Percentiles rank a stretch among this genome's conserved stretches.
Conservation (phyloP, 2,888 invertebrate species). For the Mantis religiosa region DNA sequence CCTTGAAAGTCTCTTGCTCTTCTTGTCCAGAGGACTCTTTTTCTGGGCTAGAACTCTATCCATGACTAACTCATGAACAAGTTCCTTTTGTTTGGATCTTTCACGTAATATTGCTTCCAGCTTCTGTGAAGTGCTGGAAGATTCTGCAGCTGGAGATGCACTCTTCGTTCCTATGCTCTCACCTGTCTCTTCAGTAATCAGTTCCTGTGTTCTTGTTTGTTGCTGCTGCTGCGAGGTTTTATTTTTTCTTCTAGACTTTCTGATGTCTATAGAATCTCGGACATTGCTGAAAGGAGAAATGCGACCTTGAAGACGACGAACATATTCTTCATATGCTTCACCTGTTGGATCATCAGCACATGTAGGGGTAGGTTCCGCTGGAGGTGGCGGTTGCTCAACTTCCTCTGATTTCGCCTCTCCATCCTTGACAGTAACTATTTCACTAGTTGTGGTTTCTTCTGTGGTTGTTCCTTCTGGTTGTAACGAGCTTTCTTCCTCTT, state of each 20-base stretch:
- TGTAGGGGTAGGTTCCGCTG: neutral
- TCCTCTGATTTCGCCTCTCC: neutral
- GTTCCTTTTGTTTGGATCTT: conserved; percentile 75
- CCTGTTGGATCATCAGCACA: conserved; percentile 32
- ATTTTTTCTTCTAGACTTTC: conserved; percentile 54
- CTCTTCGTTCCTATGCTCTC: conserved; percentile 35
- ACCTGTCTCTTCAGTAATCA: conserved; percentile 35
- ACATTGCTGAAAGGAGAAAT: conserved; percentile 67
- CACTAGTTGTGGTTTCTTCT: conserved; percentile 52
- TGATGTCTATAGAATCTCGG: conserved; percentile 62
- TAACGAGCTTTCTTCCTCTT: conserved; percentile 54
- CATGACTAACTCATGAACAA: conserved; percentile 79
- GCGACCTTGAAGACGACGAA: conserved; percentile 61
- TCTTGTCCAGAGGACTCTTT: conserved; percentile 53
- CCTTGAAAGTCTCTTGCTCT: conserved; percentile 48
- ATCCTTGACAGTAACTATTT: conserved; percentile 35
- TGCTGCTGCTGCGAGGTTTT: conserved; percentile 38
- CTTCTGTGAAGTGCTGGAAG: conserved; percentile 57
- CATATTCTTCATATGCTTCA: conserved; percentile 56
- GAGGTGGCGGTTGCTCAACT: neutral
- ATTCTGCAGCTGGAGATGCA: conserved; percentile 43
- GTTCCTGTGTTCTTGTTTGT: conserved; percentile 11
- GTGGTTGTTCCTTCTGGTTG: conserved; percentile 54
- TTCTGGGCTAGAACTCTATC: conserved; percentile 67
- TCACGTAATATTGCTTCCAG: conserved; percentile 75